A percentile compares a stretch with the other conserved stretches of the same genome.
phyloP scores from a whole-genome alignment of 1,140 invertebrate species.

The Cardiocondyla obscurior region DNA sequence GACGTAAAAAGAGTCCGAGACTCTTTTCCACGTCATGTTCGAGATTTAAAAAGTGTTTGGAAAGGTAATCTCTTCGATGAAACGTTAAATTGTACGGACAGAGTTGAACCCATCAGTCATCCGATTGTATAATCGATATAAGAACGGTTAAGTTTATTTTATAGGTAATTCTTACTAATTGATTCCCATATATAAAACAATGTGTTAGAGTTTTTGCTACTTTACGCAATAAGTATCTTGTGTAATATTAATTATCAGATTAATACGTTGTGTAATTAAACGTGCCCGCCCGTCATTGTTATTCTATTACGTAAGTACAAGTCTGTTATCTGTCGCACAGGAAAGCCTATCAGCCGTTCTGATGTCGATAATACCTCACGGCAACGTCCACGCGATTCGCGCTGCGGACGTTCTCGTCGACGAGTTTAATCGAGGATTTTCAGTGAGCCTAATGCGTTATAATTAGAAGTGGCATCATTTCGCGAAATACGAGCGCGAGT shows the following conservation, averaged over 20 bases:
- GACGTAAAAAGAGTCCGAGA: neutral
- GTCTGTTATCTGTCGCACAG: neutral
- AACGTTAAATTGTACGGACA: neutral
- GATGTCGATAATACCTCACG: neutral
- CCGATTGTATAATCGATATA: neutral
- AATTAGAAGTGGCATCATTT: conserved; percentile 32
- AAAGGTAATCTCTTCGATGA: neutral
- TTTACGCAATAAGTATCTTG: neutral
- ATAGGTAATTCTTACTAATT: neutral
- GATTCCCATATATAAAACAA: neutral
- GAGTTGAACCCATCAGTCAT: neutral
- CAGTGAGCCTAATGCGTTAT: conserved; percentile 29
- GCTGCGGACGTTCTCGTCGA: neutral
- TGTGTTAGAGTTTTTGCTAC: neutral
- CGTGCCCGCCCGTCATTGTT: no score
- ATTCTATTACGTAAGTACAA: no score
- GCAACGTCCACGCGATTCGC: neutral
- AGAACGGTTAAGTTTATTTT: neutral
- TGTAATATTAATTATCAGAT: neutral
- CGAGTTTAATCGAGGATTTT: conserved; percentile 51
- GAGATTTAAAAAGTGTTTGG: neutral
- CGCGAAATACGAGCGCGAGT: conserved; percentile 20
- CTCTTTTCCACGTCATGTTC: neutral
- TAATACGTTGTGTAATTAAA: neutral
- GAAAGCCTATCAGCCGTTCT: neutral